Percentiles rank a stretch among this genome's conserved stretches.
These are phyloP conservation scores for Pomatorhinus ruficollis DNA, from an alignment of 2,113 vertebrate species.

Conservation along the genomic window DNA sequence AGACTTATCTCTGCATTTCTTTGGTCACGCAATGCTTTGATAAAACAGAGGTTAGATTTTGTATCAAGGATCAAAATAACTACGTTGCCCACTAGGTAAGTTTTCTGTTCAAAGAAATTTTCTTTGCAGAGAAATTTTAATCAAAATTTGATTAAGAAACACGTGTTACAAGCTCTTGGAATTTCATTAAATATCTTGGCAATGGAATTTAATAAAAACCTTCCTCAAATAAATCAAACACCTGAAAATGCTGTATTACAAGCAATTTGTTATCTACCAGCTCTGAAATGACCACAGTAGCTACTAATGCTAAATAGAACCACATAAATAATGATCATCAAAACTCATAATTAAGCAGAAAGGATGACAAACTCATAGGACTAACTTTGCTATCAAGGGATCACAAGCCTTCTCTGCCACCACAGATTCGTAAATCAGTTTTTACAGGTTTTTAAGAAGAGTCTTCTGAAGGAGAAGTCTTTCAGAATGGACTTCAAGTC, in stretches of 20 bases:
- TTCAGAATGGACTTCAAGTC: neutral
- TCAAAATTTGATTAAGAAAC: neutral
- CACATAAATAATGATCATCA: neutral
- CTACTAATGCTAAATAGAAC: neutral
- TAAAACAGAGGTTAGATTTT: neutral
- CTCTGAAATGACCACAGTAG: neutral
- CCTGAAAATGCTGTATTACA: neutral
- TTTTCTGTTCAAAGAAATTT: neutral
- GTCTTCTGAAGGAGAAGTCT: neutral
- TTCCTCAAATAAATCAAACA: neutral
- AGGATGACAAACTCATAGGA: neutral
- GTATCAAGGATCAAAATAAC: neutral
- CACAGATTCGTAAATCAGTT: neutral
- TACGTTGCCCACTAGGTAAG: neutral
- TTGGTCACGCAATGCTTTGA: neutral
- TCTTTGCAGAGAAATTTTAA: neutral
- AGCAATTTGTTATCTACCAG: neutral
- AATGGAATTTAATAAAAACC: neutral
- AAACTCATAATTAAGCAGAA: neutral
- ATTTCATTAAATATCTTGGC: neutral
- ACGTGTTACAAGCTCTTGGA: neutral
- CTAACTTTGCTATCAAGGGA: neutral
- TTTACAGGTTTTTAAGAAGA: neutral
- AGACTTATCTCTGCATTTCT: neutral
- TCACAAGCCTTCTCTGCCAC: neutral